A percentile compares a stretch with the other conserved stretches of the same genome.
Evolutionary conservation across 2,888 invertebrate genomes (phyloP).

Genomic region (Amiota mariae): DNA sequence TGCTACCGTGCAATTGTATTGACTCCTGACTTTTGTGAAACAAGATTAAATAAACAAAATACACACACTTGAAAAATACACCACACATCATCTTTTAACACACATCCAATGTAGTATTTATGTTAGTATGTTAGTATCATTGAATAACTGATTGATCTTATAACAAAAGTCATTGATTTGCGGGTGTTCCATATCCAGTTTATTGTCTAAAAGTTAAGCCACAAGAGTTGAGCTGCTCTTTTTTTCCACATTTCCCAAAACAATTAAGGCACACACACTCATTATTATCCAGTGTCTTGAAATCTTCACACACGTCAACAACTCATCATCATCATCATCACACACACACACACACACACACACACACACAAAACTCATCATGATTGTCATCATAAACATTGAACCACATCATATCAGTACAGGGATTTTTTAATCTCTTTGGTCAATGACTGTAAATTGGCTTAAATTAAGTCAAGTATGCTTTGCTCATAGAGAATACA

Average conservation of each 20-base stretch:
- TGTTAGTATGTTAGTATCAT: not conserved
- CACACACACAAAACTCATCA: not conserved
- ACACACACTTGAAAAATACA: not conserved
- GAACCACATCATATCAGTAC: slow-evolving; percentile 18
- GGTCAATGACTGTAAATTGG: slow-evolving; percentile 69
- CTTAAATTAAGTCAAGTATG: slow-evolving; percentile 74
- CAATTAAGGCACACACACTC: slow-evolving; percentile 55
- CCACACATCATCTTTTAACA: not conserved
- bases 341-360: slow-evolving; percentile 7
- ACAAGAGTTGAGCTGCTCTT: slow-evolving; percentile 34
- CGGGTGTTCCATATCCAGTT: slow-evolving; percentile 59
- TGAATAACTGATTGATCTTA: slow-evolving; percentile 43
- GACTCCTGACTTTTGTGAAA: slow-evolving; percentile 21
- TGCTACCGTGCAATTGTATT: slow-evolving; percentile 44
- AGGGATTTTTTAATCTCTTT: slow-evolving; percentile 47
- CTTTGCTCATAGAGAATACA: slow-evolving; percentile 27
- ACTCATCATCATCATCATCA: not conserved
- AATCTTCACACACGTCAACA: not conserved
- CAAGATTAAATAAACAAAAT: slow-evolving; percentile 13
- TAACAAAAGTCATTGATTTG: slow-evolving; percentile 53
- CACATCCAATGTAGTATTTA: not conserved
- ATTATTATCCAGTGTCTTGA: slow-evolving; percentile 21
- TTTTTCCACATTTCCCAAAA: slow-evolving; percentile 41
- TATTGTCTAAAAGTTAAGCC: slow-evolving; percentile 46
- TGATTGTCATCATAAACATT: not conserved